Evolutionary conservation across 64 coral and sea anemone genomes (phyloP).

Genomic region (Cladopsammia gracilis): DNA sequence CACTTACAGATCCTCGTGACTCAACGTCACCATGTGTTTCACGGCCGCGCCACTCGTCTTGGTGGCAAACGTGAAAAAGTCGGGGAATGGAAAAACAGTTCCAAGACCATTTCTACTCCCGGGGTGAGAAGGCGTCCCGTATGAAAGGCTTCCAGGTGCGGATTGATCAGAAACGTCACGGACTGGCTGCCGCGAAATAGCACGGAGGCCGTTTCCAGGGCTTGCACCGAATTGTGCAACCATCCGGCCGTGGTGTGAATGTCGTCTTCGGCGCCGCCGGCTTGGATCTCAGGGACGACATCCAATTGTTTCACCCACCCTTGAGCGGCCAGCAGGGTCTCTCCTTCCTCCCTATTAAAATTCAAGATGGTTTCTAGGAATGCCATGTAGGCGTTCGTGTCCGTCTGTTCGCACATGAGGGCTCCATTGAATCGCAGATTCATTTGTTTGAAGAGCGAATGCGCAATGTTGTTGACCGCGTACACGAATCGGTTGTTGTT

Average conservation of each 20-base stretch:
- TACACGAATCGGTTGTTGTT: no score
- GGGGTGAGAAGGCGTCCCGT: not conserved
- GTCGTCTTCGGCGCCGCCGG: not conserved
- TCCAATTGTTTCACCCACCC: conserved; percentile 2
- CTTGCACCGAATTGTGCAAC: no score
- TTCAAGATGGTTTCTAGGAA: conserved; percentile 6
- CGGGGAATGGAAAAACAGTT: not conserved
- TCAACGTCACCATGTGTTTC: not conserved
- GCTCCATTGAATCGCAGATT: conserved; percentile 21
- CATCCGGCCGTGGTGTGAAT: no score
- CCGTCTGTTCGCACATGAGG: conserved; percentile 26
- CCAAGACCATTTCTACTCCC: not conserved
- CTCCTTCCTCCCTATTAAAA: not conserved
- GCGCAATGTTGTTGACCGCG: not conserved
- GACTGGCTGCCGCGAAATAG: not conserved
- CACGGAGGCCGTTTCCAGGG: not conserved
- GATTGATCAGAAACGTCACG: not conserved
- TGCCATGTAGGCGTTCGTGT: conserved; percentile 18
- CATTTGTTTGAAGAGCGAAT: conserved; percentile 27
- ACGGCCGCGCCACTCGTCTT: not conserved
- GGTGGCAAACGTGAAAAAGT: not conserved
- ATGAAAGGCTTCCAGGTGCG: not conserved
- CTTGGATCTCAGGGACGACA: not conserved
- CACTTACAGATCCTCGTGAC: not conserved
- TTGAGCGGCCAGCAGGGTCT: conserved; percentile 7